Percentiles rank a stretch among this genome's conserved stretches.
These are phyloP conservation scores for Melanaphis sacchari DNA, from an alignment of 1,140 invertebrate species.

Conservation along the genomic window DNA sequence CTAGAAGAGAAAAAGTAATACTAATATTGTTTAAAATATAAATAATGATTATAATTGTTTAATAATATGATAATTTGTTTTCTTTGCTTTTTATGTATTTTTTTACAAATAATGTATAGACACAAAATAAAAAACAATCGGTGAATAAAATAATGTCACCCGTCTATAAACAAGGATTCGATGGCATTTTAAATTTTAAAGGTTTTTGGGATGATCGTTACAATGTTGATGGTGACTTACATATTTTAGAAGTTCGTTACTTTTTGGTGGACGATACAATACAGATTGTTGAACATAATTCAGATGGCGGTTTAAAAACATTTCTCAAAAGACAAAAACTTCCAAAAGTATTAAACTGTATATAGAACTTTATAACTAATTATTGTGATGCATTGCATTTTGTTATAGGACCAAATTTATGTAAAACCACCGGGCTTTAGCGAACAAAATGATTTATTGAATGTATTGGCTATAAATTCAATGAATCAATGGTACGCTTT, in stretches of 20 bases:
- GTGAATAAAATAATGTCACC: background rate
- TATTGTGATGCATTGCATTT: background rate
- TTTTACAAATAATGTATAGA: background rate
- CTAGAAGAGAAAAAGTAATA: constrained; percentile 64
- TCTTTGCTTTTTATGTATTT: background rate
- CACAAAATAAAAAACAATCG: background rate
- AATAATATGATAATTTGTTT: background rate
- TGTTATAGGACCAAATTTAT: constrained; percentile 17
- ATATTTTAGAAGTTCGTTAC: constrained; percentile 79
- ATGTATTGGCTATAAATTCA: constrained; percentile 12
- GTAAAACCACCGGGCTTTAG: constrained; percentile 32
- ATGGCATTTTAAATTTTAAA: constrained; percentile 76
- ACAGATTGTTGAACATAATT: constrained; percentile 69
- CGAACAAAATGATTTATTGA: constrained; percentile 38
- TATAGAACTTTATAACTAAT: background rate
- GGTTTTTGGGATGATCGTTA: constrained; percentile 89
- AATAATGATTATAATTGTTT: background rate
- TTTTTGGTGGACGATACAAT: constrained; percentile 89
- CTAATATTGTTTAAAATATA: background rate
- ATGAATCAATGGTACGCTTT: constrained; percentile 26
- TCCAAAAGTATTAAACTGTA: constrained; percentile 36
- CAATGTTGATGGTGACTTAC: constrained; percentile 75
- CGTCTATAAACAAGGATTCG: background rate
- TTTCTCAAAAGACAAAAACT: constrained; percentile 52
- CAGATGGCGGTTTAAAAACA: constrained; percentile 19